Conservation (phyloP, 2,113 vertebrate species). For the Alectura lathami region DNA sequence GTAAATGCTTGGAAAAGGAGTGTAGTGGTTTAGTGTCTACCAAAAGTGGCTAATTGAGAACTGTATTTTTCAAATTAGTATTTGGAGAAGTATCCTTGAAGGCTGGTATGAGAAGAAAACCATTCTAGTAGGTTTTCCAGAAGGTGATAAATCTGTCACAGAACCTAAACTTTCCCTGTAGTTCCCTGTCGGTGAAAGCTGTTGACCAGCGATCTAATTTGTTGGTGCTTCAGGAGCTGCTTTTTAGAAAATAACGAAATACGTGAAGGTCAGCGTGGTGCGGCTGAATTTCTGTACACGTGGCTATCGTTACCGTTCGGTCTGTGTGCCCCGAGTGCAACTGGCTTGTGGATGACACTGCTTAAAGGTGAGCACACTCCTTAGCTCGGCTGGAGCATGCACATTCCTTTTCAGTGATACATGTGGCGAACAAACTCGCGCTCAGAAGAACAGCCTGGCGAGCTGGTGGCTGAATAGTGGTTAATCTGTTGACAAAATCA, state of each 20-base stretch:
- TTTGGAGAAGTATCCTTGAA: slow-evolving; percentile 1
- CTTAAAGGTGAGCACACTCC: neutral
- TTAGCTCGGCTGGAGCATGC: neutral
- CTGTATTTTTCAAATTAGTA: neutral
- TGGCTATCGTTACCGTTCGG: neutral
- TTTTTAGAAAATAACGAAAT: neutral
- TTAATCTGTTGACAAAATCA: neutral
- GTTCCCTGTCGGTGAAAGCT: neutral
- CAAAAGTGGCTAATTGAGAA: slow-evolving; percentile 4
- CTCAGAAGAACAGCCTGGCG: neutral
- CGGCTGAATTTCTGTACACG: neutral
- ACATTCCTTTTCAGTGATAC: neutral
- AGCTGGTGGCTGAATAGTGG: neutral
- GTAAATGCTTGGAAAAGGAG: neutral
- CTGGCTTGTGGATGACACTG: neutral
- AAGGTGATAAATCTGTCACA: neutral
- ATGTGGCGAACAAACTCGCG: neutral
- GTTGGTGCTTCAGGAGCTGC: neutral
- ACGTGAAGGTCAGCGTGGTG: neutral
- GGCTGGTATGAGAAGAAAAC: neutral
- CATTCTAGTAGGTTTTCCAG: neutral
- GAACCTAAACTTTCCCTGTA: neutral
- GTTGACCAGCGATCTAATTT: neutral
- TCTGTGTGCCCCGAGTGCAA: neutral
- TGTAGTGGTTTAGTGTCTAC: neutral